Conservation (phyloP, 2,797 vertebrate species). For the Salmo trutta region DNA sequence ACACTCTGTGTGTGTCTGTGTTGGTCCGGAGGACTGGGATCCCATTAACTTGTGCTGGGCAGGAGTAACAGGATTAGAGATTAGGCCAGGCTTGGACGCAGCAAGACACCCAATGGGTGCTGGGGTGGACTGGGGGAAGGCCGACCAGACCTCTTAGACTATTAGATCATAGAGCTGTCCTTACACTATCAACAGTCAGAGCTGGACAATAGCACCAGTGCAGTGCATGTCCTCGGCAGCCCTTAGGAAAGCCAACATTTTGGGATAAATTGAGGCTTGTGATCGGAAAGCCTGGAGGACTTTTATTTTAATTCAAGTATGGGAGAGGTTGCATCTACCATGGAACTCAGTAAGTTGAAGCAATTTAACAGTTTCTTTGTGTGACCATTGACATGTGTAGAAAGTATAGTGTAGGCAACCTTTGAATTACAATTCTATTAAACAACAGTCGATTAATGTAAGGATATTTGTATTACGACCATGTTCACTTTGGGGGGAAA, state of each 20-base stretch:
- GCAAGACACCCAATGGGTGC: constrained; percentile 56
- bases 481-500: neutral
- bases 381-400: neutral
- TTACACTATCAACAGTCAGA: neutral
- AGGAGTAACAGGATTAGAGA: constrained; percentile 74
- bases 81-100: constrained; percentile 57
- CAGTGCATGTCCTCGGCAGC: neutral
- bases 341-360: constrained; percentile 3
- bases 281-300: neutral
- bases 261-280: neutral
- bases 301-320: neutral
- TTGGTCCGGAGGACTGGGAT: constrained; percentile 27
- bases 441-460: neutral
- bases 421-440: neutral
- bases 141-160: constrained; percentile 39
- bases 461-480: neutral
- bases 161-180: constrained; percentile 48
- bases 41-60: constrained; percentile 49
- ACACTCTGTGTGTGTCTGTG: constrained; percentile 15
- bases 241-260: neutral
- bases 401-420: neutral
- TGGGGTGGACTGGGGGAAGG: constrained; percentile 52
- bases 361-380: neutral
- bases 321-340: neutral
- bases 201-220: neutral